These are phyloP conservation scores for Carduelis carduelis DNA, from an alignment of 2,797 vertebrate genomes.

Conservation along the genomic window DNA sequence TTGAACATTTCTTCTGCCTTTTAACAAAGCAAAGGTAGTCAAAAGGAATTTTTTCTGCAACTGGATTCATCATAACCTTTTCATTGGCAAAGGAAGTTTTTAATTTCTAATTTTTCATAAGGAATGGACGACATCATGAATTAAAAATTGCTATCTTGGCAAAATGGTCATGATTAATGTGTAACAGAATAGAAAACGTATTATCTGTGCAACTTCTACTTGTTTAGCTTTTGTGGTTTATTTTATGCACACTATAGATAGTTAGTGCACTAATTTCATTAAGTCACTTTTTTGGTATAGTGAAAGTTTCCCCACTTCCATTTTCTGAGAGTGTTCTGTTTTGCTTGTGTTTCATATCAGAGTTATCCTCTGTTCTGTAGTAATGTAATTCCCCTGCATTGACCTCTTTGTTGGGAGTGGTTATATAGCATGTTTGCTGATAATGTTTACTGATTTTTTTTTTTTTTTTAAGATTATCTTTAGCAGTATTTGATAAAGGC, in stretches of 20 bases:
- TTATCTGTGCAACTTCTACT: neutral
- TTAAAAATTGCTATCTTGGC: neutral
- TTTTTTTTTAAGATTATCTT: neutral
- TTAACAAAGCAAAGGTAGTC: neutral
- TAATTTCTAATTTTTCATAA: neutral
- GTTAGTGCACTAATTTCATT: neutral
- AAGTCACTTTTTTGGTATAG: neutral
- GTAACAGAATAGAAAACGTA: neutral
- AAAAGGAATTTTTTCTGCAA: neutral
- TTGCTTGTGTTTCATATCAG: neutral
- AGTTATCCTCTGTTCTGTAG: neutral
- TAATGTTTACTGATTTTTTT: neutral
- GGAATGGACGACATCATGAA: neutral
- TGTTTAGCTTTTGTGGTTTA: neutral
- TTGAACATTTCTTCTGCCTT: neutral
- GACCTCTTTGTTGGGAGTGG: neutral
- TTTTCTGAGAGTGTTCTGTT: neutral
- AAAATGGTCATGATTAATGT: neutral
- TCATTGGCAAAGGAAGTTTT: neutral
- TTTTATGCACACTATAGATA: neutral
- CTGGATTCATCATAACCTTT: neutral
- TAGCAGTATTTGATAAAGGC: neutral
- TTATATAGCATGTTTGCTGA: neutral
- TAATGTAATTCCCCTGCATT: neutral
- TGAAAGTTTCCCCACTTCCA: neutral